Base-by-base conservation (phyloP, 1,140 invertebrate species). In the Medauroidea extradentata region DNA sequence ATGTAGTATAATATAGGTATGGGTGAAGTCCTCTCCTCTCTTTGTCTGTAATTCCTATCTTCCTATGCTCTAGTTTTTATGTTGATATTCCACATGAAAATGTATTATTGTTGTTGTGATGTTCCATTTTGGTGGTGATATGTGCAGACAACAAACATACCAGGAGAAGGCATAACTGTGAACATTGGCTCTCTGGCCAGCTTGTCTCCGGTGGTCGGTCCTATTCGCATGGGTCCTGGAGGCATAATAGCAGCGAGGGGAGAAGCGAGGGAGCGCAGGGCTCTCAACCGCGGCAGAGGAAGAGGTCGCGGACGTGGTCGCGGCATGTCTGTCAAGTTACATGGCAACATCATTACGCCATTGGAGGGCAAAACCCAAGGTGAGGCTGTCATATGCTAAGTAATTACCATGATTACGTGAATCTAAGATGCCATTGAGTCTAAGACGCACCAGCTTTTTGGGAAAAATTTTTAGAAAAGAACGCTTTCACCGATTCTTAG, bases 181-280 rank as follows among this genome's bases (percentile, higher is more conserved):
- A 78, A 79, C 48, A 77, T 79, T 18, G 77, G 77, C 14, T 76
- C 76, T 0, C 53, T 79, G 11, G 77, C 76, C 3, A 78, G 76
- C 65, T 54, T 79, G 25, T 69, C 72, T 3, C 74, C 77, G 14
- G 69, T 75, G 24, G 69, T 75, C 23, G 77, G 77, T 5, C 75
- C 75, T 9, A 73, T 78, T 49, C 70, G 72, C 60, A 65, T 78
- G 25, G 66, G 67, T 27, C 70, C 73, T 1, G 61, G 64, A 11
- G 59, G 69, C 14, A 57, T 62, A 18, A 49, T 56, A 1, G 38
- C 38, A 9, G 61, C 59, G 9, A 59, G 16, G 11, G 49, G 44
- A 19, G 57, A 59, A 14, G 51, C 56, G 1, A 57, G 63, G 56
- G 52, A 16, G 27, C 50, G 9, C 46, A 50, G 5, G 23, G 44